These are phyloP conservation scores for Nebria salina DNA, from an alignment of 2,888 invertebrate species.

Conservation along the genomic window DNA sequence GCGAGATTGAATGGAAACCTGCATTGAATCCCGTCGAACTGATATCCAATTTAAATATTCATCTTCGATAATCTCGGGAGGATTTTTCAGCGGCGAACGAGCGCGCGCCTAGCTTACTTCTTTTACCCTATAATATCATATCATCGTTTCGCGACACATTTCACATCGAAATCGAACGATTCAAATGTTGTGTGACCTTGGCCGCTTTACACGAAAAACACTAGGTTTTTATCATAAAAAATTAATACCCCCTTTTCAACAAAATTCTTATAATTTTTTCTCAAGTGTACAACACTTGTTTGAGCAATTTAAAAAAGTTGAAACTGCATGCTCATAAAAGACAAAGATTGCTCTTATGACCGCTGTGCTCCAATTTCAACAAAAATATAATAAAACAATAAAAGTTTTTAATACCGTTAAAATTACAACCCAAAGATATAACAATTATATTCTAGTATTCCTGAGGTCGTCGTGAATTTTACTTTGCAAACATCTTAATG, in stretches of 20 bases:
- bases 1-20: not conserved
- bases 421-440: not conserved
- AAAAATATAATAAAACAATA: not conserved
- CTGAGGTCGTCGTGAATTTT: not conserved
- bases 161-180: not conserved
- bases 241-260: too few relatives aligned
- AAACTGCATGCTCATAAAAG: not conserved
- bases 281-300: not conserved
- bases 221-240: too few relatives aligned
- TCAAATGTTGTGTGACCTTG: too few relatives aligned
- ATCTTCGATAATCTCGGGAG: constrained; percentile 35
- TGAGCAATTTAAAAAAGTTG: not conserved
- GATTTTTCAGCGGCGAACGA: constrained; percentile 10
- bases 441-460: not conserved
- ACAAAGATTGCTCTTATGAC: not conserved
- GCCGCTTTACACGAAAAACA: not conserved
- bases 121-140: not conserved
- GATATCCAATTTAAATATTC: constrained; percentile 42
- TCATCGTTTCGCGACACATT: not conserved
- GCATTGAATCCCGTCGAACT: not conserved
- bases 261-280: not conserved
- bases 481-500: not conserved
- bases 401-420: not conserved
- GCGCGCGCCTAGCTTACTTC: constrained; percentile 1
- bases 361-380: not conserved